phyloP scores from a whole-genome alignment of 2,888 invertebrate species.

The Eupithecia abbreviata region DNA sequence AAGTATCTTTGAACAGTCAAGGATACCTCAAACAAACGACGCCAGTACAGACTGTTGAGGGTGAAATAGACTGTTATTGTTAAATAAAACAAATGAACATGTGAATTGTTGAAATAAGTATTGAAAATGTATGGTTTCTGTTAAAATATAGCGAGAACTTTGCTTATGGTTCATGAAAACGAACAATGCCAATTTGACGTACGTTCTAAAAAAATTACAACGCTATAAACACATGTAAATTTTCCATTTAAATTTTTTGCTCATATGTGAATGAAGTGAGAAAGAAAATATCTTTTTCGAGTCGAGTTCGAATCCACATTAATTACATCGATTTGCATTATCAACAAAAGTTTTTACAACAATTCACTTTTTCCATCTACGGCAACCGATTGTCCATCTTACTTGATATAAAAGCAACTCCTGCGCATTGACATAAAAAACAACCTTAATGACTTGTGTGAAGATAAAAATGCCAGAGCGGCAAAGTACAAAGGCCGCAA shows the following conservation, averaged over 20 bases:
- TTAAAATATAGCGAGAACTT: neutral
- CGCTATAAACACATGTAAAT: too few relatives aligned
- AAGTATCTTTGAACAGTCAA: slow-evolving; percentile 6
- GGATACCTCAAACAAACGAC: too few relatives aligned
- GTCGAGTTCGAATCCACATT: neutral
- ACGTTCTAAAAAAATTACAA: too few relatives aligned
- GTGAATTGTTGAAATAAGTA: neutral
- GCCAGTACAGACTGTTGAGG: neutral
- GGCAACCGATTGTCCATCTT: slow-evolving; percentile 51
- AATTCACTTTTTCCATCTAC: slow-evolving; percentile 43
- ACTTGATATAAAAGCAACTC: slow-evolving; percentile 51
- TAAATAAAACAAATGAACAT: too few relatives aligned
- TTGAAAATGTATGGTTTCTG: neutral
- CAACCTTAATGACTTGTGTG: slow-evolving; percentile 72
- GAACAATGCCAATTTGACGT: neutral
- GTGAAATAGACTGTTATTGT: neutral
- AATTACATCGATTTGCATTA: neutral
- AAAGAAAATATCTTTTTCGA: neutral
- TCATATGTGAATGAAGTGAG: too few relatives aligned
- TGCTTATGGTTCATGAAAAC: neutral
- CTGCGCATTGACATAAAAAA: slow-evolving; percentile 51
- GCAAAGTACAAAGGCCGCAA: slow-evolving; percentile 73
- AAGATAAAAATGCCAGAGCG: slow-evolving; percentile 76
- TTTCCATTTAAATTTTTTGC: neutral
- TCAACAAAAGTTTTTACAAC: neutral